A percentile compares a stretch with the other conserved stretches of the same genome.
Conservation (phyloP, 2,113 vertebrate genomes). For the Chamaetylas fuelleborni region DNA sequence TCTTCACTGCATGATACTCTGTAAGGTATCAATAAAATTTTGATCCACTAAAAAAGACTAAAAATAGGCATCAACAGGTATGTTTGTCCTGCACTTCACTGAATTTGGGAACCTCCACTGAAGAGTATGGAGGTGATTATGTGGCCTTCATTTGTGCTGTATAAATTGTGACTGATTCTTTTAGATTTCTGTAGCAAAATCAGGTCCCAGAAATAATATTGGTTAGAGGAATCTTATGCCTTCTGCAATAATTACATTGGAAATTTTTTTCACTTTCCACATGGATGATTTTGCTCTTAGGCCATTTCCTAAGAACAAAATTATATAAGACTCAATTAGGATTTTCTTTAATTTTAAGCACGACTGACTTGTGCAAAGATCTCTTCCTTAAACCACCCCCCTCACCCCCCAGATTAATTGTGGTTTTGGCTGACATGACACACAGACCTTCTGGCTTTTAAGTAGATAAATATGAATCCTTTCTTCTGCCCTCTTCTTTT, state of each 20-base stretch:
- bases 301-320: not conserved
- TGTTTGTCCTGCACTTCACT: not conserved
- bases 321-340: not conserved
- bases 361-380: not conserved
- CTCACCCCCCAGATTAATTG: not conserved
- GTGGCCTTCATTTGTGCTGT: not conserved
- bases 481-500: not conserved
- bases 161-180: not conserved
- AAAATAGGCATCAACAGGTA: not conserved
- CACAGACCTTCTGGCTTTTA: not conserved
- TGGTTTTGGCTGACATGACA: not conserved
- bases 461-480: not conserved
- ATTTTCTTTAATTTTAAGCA: slow-evolving; percentile 21
- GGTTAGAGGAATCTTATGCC: not conserved
- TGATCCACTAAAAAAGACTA: not conserved
- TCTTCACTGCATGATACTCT: not conserved
- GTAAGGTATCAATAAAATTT: not conserved
- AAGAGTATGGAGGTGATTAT: not conserved
- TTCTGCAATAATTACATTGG: not conserved
- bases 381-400: not conserved
- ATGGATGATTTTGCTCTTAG: not conserved
- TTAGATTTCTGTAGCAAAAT: not conserved
- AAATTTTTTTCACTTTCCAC: not conserved
- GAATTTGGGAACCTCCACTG: not conserved
- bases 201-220: not conserved